Evolutionary conservation across 2,888 invertebrate genomes (phyloP).

Genomic region (Portevinia maculata): DNA sequence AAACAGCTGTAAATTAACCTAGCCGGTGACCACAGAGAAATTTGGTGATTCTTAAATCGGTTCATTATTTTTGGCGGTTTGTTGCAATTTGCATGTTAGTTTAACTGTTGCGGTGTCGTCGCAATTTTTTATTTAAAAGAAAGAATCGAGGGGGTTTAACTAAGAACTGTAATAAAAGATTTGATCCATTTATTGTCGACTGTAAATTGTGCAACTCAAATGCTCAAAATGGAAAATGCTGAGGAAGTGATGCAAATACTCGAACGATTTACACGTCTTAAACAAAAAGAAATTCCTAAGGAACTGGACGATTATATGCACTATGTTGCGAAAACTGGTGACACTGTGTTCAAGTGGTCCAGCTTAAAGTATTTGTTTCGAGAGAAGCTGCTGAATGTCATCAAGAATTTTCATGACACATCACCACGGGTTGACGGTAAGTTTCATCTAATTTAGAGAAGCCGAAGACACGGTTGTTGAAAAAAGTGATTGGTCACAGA

Average conservation of each 20-base stretch:
- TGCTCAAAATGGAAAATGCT: constrained; percentile 89
- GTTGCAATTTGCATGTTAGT: too few species aligned
- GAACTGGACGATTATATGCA: constrained; percentile 93
- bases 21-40: too few species aligned
- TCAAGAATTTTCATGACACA: constrained; percentile 93
- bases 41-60: too few species aligned
- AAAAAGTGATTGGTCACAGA: constrained; percentile 65
- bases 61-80: too few species aligned
- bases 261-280: constrained; percentile 91
- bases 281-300: constrained; percentile 92
- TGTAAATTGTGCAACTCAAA: too few species aligned
- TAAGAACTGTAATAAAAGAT: too few species aligned
- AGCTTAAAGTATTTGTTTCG: constrained; percentile 93
- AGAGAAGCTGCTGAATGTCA: constrained; percentile 93
- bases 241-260: constrained; percentile 92
- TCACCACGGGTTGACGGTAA: constrained; percentile 85
- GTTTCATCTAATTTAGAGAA: constrained; percentile 63
- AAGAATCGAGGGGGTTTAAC: too few species aligned
- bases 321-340: constrained; percentile 96
- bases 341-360: constrained; percentile 96
- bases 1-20: too few species aligned
- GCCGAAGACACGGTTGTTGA: constrained; percentile 65
- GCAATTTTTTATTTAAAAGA: too few species aligned
- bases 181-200: too few species aligned
- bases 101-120: too few species aligned